Conservation (phyloP, 2,888 invertebrate genomes). For the Athalia circularis region DNA sequence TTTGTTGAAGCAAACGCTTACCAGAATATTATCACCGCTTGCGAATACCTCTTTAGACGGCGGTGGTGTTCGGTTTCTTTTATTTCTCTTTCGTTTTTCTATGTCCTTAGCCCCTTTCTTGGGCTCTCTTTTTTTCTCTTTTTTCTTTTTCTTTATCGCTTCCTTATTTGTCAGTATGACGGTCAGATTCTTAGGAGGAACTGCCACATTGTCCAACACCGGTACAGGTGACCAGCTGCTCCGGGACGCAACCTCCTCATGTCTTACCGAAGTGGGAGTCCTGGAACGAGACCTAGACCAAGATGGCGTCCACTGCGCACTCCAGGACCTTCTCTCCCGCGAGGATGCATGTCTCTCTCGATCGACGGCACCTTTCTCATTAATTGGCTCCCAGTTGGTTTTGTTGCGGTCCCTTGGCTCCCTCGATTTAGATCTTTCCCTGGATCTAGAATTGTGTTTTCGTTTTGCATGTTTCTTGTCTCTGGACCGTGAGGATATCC, state of each 20-base stretch:
- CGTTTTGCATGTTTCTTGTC: constrained; percentile 71
- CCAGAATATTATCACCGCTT: constrained; percentile 93
- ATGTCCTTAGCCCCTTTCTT: constrained; percentile 69
- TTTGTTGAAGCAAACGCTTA: constrained; percentile 93
- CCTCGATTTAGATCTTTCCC: constrained; percentile 61
- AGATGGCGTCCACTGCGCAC: constrained; percentile 75
- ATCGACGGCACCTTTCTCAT: constrained; percentile 56
- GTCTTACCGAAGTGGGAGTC: constrained; percentile 67
- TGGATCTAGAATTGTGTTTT: constrained; percentile 64
- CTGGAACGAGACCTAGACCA: constrained; percentile 79
- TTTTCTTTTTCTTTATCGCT: constrained; percentile 74
- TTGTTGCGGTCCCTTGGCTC: constrained; percentile 62
- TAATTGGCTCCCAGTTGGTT: constrained; percentile 66
- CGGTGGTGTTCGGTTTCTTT: constrained; percentile 75
- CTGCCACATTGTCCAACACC: constrained; percentile 71
- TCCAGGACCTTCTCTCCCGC: constrained; percentile 65
- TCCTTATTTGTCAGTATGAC: constrained; percentile 79
- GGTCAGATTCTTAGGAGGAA: constrained; percentile 77
- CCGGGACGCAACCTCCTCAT: constrained; percentile 55
- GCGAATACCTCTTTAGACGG: constrained; percentile 94
- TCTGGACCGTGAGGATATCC: constrained; percentile 64
- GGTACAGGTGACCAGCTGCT: constrained; percentile 80
- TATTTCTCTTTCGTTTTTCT: constrained; percentile 72
- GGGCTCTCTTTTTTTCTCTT: constrained; percentile 74
- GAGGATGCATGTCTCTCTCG: constrained; percentile 17